A percentile compares a stretch with the other conserved stretches of the same genome.
Evolutionary conservation across 2,888 invertebrate species (phyloP).

Genomic region (Lissonota sp.): DNA sequence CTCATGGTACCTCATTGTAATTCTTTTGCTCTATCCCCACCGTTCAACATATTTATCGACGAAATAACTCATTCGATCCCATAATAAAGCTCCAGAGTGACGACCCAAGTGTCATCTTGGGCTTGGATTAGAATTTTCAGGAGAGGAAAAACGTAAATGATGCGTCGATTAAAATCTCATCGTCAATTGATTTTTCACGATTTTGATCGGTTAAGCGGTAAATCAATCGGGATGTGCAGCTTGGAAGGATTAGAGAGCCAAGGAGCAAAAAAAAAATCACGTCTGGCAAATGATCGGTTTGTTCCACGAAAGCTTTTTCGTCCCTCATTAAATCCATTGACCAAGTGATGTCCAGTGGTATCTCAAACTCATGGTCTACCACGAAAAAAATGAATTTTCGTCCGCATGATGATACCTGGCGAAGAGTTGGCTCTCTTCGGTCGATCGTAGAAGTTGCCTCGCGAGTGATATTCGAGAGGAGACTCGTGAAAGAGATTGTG

Average conservation of each 20-base stretch:
- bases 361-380: neutral
- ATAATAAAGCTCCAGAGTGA: too few species aligned
- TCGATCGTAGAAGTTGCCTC: slow-evolving; percentile 13
- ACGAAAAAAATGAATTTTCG: slow-evolving; percentile 10
- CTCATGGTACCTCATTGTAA: slow-evolving; percentile 21
- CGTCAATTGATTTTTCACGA: too few species aligned
- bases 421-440: neutral
- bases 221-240: too few species aligned
- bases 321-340: slow-evolving; percentile 36
- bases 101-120: too few species aligned
- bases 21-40: neutral
- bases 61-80: too few species aligned
- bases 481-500: slow-evolving; percentile 12
- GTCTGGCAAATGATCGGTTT: slow-evolving; percentile 11
- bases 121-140: too few species aligned
- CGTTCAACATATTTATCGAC: neutral
- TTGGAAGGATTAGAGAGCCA: neutral
- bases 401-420: slow-evolving; percentile 14
- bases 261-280: slow-evolving; percentile 11
- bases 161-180: too few species aligned
- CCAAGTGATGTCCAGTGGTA: slow-evolving; percentile 8
- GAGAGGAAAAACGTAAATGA: too few species aligned
- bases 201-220: too few species aligned
- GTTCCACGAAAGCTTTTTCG: slow-evolving; percentile 42
- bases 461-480: slow-evolving; percentile 37